Percentiles rank a stretch among this genome's conserved stretches.
These are phyloP conservation scores for Gambusia affinis DNA, from an alignment of 2,113 vertebrate species.

Conservation along the genomic window DNA sequence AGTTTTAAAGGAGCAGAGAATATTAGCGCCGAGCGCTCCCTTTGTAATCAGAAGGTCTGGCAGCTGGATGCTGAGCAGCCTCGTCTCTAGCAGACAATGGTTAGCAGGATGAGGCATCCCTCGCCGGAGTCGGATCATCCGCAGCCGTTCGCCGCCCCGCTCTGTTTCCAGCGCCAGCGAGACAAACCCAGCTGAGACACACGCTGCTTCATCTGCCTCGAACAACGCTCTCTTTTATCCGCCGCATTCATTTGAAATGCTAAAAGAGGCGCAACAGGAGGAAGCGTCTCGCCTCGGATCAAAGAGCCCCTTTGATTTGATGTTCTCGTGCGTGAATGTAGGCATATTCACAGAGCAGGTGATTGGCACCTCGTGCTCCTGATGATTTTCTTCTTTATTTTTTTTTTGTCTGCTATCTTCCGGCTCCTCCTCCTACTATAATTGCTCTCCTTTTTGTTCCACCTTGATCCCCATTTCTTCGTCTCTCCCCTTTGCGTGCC, in stretches of 20 bases:
- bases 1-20: constrained; percentile 22
- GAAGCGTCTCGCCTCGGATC: constrained; percentile 72
- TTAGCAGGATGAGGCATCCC: constrained; percentile 49
- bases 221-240: constrained; percentile 75
- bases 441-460: constrained; percentile 67
- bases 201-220: constrained; percentile 62
- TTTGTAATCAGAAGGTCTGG: constrained; percentile 46
- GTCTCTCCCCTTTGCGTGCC: constrained; percentile 8
- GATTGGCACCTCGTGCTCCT: constrained; percentile 55
- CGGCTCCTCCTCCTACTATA: constrained; percentile 59
- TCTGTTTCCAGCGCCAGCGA: constrained; percentile 50
- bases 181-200: constrained; percentile 67
- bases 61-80: constrained; percentile 46
- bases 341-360: constrained; percentile 56
- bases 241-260: constrained; percentile 79
- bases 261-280: constrained; percentile 76
- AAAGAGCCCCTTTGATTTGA: constrained; percentile 73
- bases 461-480: constrained; percentile 61
- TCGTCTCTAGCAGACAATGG: constrained; percentile 34
- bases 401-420: constrained; percentile 41
- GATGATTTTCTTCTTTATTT: constrained; percentile 45
- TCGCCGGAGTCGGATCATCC: constrained; percentile 55
- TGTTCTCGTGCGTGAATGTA: constrained; percentile 22
- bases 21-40: constrained; percentile 39
- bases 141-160: constrained; percentile 48